Conservation (phyloP, 2,113 vertebrate species). For the Apteryx owenii region DNA sequence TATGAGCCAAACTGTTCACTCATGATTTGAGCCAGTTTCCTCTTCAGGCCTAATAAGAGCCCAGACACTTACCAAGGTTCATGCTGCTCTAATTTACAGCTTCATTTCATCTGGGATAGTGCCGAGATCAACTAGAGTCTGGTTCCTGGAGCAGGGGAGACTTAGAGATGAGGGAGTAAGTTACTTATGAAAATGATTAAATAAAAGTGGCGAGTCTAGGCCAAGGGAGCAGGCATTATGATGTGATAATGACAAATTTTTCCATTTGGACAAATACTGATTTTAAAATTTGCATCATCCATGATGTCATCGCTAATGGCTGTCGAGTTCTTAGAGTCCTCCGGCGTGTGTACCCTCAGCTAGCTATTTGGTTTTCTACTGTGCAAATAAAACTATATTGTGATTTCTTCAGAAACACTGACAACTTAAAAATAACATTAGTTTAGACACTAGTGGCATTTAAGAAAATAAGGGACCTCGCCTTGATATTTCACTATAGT, state of each 20-base stretch:
- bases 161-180: not conserved
- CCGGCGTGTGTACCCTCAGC: not conserved
- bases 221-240: not conserved
- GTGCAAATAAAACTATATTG: not conserved
- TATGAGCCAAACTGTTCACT: not conserved
- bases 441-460: not conserved
- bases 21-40: not conserved
- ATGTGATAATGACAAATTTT: not conserved
- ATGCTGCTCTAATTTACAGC: slow-evolving; percentile 1
- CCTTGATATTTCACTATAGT: not conserved
- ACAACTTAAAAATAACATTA: not conserved
- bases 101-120: slow-evolving; percentile 24
- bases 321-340: not conserved
- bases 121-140: not conserved
- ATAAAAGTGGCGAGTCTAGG: not conserved
- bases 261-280: not conserved
- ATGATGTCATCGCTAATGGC: not conserved
- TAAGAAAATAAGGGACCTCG: not conserved
- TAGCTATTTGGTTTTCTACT: not conserved
- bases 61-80: not conserved
- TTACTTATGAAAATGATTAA: not conserved
- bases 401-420: not conserved
- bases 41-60: not conserved
- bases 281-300: not conserved
- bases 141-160: not conserved